These are phyloP conservation scores for Thymelicus acteon DNA, from an alignment of 2,888 invertebrate species.

Conservation along the genomic window DNA sequence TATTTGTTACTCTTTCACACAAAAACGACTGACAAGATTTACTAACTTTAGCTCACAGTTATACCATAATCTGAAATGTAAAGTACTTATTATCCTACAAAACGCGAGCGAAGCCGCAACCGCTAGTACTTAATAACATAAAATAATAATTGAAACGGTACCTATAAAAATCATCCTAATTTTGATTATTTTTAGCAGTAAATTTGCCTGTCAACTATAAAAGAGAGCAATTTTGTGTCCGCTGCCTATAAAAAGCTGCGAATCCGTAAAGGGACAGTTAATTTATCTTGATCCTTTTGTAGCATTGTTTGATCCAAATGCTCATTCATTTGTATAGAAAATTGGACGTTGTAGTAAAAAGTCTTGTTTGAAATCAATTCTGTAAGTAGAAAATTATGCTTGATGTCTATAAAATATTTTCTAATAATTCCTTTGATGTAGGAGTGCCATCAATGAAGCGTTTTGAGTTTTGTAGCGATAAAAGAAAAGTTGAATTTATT, in stretches of 20 bases:
- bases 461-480: not conserved
- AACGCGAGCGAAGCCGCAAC: too few relatives aligned
- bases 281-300: constrained; percentile 12
- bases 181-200: not conserved
- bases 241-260: not conserved
- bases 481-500: not conserved
- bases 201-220: not conserved
- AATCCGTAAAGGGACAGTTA: constrained; percentile 1
- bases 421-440: too few relatives aligned
- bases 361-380: too few relatives aligned
- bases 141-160: too few relatives aligned
- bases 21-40: too few relatives aligned
- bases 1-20: too few relatives aligned
- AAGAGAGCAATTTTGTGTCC: not conserved
- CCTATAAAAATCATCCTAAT: too few relatives aligned
- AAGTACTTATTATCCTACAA: too few relatives aligned
- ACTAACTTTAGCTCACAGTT: too few relatives aligned
- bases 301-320: not conserved
- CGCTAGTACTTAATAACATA: too few relatives aligned
- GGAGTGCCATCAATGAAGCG: not conserved
- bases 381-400: not conserved
- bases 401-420: too few relatives aligned
- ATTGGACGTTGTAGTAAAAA: constrained; percentile 1
- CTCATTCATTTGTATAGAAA: not conserved
- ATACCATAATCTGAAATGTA: too few relatives aligned